Percentiles rank a stretch among this genome's conserved stretches.
Evolutionary conservation across 2,888 invertebrate species (phyloP).

Genomic region (Leptinotarsa peninsularis): DNA sequence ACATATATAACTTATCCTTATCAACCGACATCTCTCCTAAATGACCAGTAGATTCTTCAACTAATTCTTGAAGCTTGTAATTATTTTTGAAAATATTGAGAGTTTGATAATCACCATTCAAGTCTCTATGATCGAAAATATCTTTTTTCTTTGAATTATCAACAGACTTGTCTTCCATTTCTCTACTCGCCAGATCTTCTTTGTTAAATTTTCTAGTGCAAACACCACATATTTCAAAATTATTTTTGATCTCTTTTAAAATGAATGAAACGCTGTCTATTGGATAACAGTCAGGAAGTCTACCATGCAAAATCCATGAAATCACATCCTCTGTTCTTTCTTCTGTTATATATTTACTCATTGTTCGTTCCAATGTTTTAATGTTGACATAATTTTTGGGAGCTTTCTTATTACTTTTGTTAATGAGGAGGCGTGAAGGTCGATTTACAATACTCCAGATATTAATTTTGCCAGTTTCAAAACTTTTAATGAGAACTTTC

Average conservation of each 20-base stretch:
- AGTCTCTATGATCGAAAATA: conserved; percentile 50
- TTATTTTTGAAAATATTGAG: conserved; percentile 57
- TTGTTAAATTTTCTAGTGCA: conserved; percentile 55
- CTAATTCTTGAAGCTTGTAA: conserved; percentile 43
- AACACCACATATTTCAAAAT: conserved; percentile 61
- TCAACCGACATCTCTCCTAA: conserved; percentile 27
- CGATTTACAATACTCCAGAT: conserved; percentile 54
- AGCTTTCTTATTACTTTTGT: conserved; percentile 42
- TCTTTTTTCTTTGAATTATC: background rate
- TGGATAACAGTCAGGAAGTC: conserved; percentile 52
- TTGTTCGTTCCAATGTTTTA: conserved; percentile 30
- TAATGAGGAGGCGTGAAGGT: conserved; percentile 50
- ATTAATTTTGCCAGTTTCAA: conserved; percentile 47
- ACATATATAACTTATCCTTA: conserved; percentile 46
- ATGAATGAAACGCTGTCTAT: conserved; percentile 57
- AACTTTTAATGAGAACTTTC: conserved; percentile 52
- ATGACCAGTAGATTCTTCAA: conserved; percentile 33
- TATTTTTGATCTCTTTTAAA: conserved; percentile 51
- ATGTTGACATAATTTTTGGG: conserved; percentile 56
- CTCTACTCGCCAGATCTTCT: background rate
- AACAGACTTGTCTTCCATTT: background rate
- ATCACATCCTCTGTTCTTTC: conserved; percentile 52
- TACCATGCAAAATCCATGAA: conserved; percentile 57
- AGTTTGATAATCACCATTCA: conserved; percentile 37
- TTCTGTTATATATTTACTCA: background rate